Percentiles rank a stretch among this genome's conserved stretches.
Evolutionary conservation across 2,113 vertebrate genomes (phyloP).

Genomic region (Oncorhynchus mykiss): DNA sequence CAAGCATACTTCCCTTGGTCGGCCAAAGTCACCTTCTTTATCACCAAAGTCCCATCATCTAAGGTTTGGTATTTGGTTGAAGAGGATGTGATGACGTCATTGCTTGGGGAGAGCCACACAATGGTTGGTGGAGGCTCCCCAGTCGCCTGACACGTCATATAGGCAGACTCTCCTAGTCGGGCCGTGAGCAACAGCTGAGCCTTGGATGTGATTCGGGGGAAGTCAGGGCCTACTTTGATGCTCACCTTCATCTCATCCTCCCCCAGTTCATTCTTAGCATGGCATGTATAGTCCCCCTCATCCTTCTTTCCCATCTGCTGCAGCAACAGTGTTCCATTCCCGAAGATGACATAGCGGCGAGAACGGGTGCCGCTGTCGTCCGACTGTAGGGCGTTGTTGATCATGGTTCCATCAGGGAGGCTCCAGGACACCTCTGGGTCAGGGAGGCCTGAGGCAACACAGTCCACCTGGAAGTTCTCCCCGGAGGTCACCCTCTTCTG

Average conservation of each 20-base stretch:
- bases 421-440: slow-evolving; percentile 78
- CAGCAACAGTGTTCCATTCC: slow-evolving; percentile 74
- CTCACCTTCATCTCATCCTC: slow-evolving; percentile 75
- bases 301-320: slow-evolving; percentile 75
- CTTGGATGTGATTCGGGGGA: slow-evolving; percentile 62
- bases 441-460: slow-evolving; percentile 76
- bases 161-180: slow-evolving; percentile 59
- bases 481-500: slow-evolving; percentile 69
- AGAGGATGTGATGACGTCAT: slow-evolving; percentile 60
- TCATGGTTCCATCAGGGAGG: slow-evolving; percentile 77
- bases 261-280: slow-evolving; percentile 76
- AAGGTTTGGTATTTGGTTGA: slow-evolving; percentile 62
- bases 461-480: slow-evolving; percentile 77
- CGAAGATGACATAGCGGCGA: slow-evolving; percentile 74
- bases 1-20: slow-evolving; percentile 77
- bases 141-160: slow-evolving; percentile 67
- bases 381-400: slow-evolving; percentile 76
- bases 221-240: slow-evolving; percentile 66
- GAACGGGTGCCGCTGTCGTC: slow-evolving; percentile 70
- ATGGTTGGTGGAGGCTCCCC: slow-evolving; percentile 69
- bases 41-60: slow-evolving; percentile 63
- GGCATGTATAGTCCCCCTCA: slow-evolving; percentile 79
- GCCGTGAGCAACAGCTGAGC: slow-evolving; percentile 52
- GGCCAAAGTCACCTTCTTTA: slow-evolving; percentile 63
- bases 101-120: slow-evolving; percentile 75